A percentile compares a stretch with the other conserved stretches of the same genome.
These are phyloP conservation scores for Otocyon megalotis DNA, from an alignment of 2,113 vertebrate genomes.

Conservation along the genomic window DNA sequence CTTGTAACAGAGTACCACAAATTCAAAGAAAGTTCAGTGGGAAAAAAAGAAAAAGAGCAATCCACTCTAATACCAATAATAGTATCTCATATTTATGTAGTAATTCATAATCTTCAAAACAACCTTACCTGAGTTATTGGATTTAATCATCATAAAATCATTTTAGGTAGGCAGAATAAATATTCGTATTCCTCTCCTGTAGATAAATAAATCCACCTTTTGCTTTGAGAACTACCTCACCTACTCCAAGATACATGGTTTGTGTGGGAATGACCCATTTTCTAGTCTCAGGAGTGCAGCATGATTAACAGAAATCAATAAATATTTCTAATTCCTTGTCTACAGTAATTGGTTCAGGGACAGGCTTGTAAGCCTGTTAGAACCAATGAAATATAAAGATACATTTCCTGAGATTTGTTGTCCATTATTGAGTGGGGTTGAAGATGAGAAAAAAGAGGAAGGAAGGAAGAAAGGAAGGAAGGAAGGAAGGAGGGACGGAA, in stretches of 20 bases:
- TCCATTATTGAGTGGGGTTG: not conserved
- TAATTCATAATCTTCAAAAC: constrained; percentile 17
- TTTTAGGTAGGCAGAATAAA: not conserved
- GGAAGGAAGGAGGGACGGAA: no score
- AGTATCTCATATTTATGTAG: not conserved
- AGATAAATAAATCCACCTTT: not conserved
- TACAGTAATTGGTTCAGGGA: not conserved
- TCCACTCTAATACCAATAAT: not conserved
- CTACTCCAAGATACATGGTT: not conserved
- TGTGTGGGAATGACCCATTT: not conserved
- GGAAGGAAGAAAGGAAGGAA: rapidly evolving
- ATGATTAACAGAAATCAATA: not conserved
- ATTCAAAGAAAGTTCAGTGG: not conserved
- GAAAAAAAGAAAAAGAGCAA: not conserved
- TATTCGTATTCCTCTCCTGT: not conserved
- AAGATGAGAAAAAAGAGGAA: not conserved
- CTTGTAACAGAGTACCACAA: not conserved
- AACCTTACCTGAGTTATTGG: not conserved
- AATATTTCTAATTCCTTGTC: not conserved
- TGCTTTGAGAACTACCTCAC: not conserved
- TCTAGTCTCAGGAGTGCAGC: not conserved
- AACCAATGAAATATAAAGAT: not conserved
- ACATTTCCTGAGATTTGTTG: not conserved
- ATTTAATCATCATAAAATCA: constrained; percentile 1
- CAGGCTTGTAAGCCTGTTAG: not conserved